Evolutionary conservation across 2,888 invertebrate genomes (phyloP), one percentile per base, ranked within the genome.

Genomic region (Lasioglossum marginatum): DNA sequence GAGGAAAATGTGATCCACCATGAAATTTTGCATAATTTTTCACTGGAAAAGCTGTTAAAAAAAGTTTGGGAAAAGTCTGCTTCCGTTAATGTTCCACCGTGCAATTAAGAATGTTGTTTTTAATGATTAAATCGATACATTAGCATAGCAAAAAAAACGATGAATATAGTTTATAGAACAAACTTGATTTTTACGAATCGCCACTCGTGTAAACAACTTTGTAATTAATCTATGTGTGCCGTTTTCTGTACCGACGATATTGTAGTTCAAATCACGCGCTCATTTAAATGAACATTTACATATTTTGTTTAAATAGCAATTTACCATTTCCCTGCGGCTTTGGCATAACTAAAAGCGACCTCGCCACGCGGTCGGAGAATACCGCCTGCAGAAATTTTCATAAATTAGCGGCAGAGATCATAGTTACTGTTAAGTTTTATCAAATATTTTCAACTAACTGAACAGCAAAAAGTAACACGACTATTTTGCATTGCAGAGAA

Each of bases 321-420:
- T 40, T 23, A 70, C n/a, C 14, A 4, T 23, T 40, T 70, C 70
- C 40, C 70, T n/a, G 40, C 40, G 70, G 40, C 70, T 40, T n/a
- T n/a, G 10, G 14, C n/a, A 40, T 40, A 40, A 40, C 70, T 70
- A 40, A 40, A 70, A 37, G 70, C 70, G 40, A 40, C 8, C 40
- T n/a, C 40, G 70, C 14, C 14, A 14, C 4, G 14, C 40, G n/a
- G 40, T 12, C 45, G 57, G 79, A 79, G 76, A 77, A 73, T 45
- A 73, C 12, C 48, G 43, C 78, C 75, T 77, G 43, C 72, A 45
- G 63, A 66, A 73, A 70, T 70, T 70, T 40, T 40, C 40, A 70
- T 70, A 70, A 70, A 70, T 70, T 40, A 40, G 40, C 40, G n/a
- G 40, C 40, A 70, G 40, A 40, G 37, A 40, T 40, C 37, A 40